phyloP scores from a whole-genome alignment of 2,888 invertebrate genomes.

The Lepidonotus clava region DNA sequence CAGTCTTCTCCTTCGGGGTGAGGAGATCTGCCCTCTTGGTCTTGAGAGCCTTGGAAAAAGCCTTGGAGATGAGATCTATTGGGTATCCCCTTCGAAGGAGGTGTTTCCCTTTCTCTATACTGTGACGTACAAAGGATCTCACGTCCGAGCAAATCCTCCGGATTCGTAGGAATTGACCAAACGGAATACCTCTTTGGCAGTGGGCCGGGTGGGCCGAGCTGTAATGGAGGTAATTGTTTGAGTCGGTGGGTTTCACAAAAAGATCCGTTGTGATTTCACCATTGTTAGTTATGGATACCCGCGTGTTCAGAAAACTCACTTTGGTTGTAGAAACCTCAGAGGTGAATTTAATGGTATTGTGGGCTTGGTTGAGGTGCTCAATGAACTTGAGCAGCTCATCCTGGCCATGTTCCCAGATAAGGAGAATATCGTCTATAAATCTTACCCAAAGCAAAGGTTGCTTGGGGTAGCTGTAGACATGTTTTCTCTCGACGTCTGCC shows the following conservation, averaged over 20 bases:
- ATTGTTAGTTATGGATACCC: not conserved
- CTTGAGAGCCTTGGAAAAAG: no score
- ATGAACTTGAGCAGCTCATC: not conserved
- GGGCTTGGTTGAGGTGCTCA: not conserved
- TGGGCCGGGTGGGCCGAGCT: not conserved
- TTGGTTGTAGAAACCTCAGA: not conserved
- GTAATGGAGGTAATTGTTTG: not conserved
- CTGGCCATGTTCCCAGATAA: not conserved
- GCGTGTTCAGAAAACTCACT: not conserved
- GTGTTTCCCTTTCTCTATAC: no score
- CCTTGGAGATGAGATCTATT: no score
- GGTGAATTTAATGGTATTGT: not conserved
- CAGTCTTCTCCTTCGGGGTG: no score
- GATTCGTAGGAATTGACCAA: not conserved
- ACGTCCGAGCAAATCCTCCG: no score
- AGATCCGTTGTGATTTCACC: not conserved
- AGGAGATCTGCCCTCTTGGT: no score
- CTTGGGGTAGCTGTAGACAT: not conserved
- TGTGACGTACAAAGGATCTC: no score
- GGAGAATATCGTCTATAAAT: not conserved
- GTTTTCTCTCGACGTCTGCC: no score
- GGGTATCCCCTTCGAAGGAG: no score
- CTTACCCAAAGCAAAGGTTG: no score
- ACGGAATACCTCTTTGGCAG: not conserved
- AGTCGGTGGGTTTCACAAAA: not conserved